Evolutionary conservation across 2,888 invertebrate genomes (phyloP), one percentile per base, ranked within the genome.

Genomic region (Eupithecia insigniata): DNA sequence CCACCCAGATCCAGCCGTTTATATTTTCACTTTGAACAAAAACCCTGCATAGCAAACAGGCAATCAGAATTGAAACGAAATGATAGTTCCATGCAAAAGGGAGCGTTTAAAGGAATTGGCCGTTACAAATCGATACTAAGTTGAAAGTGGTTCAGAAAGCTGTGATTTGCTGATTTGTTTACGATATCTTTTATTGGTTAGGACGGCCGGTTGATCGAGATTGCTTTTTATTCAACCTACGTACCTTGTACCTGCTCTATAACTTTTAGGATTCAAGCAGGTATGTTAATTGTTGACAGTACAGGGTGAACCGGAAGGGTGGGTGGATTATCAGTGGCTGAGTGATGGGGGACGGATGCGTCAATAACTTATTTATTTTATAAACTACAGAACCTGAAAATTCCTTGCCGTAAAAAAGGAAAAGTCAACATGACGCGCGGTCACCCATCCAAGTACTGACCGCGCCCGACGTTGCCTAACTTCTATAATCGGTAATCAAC

Each of bases 371-470:
- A 36, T 36, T 14, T 10, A 2, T 14, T 34, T 5, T 34, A 34
- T 34, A 8, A 7, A 5, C 34, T 14, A 36, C 0, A 34, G 34
- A 34, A 34, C 8, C 8, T 34, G 8, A 34, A 34, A 34, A 30
- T 7, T 34, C 7, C 8, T 10, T 1, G 34, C 8, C 34, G 34
- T 34, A 34, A 34, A 34, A n/a, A n/a, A n/a, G n/a, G n/a, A n/a
- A n/a, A n/a, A n/a, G n/a, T n/a, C n/a, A n/a, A n/a, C n/a, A n/a
- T n/a, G n/a, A n/a, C n/a, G n/a, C 18, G 90, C 89, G 89, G 91
- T 91, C 92, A 91, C 90, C 90, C 91, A 91, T 91, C 91, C 89
- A 92, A 91, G 91, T 91, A 92, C 91, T 91, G 88, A 91, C 87
- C 87, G 82, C 89, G 89, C 89, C 89, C 90, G 88, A 90, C 85